phyloP scores from a whole-genome alignment of 2,797 vertebrate species.

The Syndactyla subalaris region DNA sequence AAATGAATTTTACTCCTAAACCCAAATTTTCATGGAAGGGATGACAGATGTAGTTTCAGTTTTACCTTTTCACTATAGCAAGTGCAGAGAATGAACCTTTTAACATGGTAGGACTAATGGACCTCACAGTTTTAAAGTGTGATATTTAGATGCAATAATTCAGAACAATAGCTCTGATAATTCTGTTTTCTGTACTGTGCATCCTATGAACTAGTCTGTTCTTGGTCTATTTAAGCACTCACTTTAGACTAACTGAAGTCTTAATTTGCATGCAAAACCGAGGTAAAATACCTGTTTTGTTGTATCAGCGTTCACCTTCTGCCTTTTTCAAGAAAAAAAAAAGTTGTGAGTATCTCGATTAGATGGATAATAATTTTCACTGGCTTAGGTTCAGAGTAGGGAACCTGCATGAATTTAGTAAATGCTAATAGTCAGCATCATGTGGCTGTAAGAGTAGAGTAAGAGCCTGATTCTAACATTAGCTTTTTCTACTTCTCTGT shows the following conservation, averaged over 20 bases:
- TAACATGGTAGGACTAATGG: not conserved
- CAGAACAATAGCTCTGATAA: not conserved
- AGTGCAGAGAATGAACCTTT: not conserved
- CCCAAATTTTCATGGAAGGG: not conserved
- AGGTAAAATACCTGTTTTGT: not conserved
- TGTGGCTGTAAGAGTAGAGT: not conserved
- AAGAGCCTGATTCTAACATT: not conserved
- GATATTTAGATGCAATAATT: not conserved
- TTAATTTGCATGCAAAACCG: conserved; percentile 27
- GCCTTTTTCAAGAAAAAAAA: not conserved
- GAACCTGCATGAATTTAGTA: not conserved
- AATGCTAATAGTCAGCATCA: not conserved
- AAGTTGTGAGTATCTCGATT: not conserved
- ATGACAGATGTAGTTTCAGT: not conserved
- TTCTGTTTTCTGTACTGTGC: not conserved
- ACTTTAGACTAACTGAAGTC: not conserved
- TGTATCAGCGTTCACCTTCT: not conserved
- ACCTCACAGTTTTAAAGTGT: not conserved
- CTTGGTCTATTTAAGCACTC: not conserved
- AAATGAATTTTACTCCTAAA: not conserved
- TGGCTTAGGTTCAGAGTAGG: not conserved
- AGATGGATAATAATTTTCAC: not conserved
- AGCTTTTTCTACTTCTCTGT: not conserved
- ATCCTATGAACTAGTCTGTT: not conserved
- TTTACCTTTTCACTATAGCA: not conserved